Percentiles rank a stretch among this genome's conserved stretches.
phyloP scores from a whole-genome alignment of 2,888 invertebrate genomes.

The Orchesella flavescens region DNA sequence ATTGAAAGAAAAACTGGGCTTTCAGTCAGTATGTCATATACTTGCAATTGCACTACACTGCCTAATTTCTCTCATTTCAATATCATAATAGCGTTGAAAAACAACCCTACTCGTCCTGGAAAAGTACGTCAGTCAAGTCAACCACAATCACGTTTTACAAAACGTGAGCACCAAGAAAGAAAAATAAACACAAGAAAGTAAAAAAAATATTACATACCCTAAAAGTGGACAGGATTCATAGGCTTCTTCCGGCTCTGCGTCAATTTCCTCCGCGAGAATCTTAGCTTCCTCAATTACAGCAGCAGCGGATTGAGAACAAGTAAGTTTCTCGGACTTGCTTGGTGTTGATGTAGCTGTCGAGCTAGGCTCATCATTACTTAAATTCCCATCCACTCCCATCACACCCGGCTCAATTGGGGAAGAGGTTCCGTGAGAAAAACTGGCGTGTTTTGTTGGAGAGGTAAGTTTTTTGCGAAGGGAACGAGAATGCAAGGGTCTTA shows the following conservation, averaged over 20 bases:
- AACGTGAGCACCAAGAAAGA: not conserved
- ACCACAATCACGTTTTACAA: not conserved
- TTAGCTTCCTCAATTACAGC: not conserved
- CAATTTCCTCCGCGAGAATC: constrained; percentile 25
- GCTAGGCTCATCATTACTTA: not conserved
- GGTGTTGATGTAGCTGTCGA: constrained; percentile 29
- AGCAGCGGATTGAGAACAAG: not conserved
- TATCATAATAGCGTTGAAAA: not conserved
- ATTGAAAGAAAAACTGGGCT: too few species aligned
- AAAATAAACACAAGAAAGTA: not conserved
- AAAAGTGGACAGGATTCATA: constrained; percentile 58
- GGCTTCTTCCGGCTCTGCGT: constrained; percentile 54
- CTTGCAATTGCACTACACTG: too few species aligned
- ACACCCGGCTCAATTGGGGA: constrained; percentile 9
- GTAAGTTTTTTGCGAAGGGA: constrained; percentile 76
- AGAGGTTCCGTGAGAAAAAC: constrained; percentile 8
- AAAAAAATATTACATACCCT: constrained; percentile 33
- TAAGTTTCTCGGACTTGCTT: constrained; percentile 24
- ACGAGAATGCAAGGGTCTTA: constrained; percentile 78
- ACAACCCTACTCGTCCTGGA: not conserved
- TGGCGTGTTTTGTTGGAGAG: constrained; percentile 32
- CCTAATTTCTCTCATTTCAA: too few species aligned
- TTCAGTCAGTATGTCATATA: too few species aligned
- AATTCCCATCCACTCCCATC: constrained; percentile 18
- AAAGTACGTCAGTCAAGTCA: not conserved